A percentile compares a stretch with the other conserved stretches of the same genome.
Conservation (phyloP, 2,113 vertebrate species). For the Daphoenositta chrysoptera region DNA sequence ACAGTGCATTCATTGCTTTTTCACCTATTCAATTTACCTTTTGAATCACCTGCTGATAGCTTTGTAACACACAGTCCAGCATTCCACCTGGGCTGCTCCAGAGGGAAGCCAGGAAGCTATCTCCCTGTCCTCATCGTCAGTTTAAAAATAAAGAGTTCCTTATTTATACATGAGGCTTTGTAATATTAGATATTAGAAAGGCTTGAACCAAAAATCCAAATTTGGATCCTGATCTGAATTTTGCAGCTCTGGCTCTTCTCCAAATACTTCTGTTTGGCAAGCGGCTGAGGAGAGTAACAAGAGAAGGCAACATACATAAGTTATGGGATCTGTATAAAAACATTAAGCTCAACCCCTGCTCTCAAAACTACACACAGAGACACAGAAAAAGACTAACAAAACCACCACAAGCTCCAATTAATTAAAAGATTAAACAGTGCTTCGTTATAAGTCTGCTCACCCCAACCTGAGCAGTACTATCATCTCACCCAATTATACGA, state of each 20-base stretch:
- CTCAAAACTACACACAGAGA: neutral
- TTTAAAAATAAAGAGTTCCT: neutral
- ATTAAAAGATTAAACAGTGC: neutral
- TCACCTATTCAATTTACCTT: neutral
- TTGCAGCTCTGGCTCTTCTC: slow-evolving; percentile 48
- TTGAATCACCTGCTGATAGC: neutral
- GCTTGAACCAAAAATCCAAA: slow-evolving; percentile 50
- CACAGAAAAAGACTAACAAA: neutral
- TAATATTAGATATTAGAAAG: slow-evolving; percentile 22
- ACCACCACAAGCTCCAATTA: neutral
- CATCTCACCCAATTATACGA: neutral
- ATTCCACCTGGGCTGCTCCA: neutral
- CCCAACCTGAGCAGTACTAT: neutral
- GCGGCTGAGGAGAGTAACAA: slow-evolving; percentile 16
- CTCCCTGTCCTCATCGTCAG: neutral
- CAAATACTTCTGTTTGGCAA: slow-evolving; percentile 63
- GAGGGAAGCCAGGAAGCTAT: neutral
- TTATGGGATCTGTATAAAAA: slow-evolving; percentile 46
- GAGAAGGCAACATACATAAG: slow-evolving; percentile 51
- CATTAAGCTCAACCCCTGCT: slow-evolving; percentile 16
- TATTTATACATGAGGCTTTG: neutral
- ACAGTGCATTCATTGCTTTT: neutral
- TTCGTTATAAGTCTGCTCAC: neutral
- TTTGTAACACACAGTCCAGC: neutral
- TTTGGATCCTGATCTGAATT: slow-evolving; percentile 53